Evolutionary conservation across 2,888 invertebrate genomes (phyloP), one percentile per base, ranked within the genome.

Genomic region (Polia nebulosa): DNA sequence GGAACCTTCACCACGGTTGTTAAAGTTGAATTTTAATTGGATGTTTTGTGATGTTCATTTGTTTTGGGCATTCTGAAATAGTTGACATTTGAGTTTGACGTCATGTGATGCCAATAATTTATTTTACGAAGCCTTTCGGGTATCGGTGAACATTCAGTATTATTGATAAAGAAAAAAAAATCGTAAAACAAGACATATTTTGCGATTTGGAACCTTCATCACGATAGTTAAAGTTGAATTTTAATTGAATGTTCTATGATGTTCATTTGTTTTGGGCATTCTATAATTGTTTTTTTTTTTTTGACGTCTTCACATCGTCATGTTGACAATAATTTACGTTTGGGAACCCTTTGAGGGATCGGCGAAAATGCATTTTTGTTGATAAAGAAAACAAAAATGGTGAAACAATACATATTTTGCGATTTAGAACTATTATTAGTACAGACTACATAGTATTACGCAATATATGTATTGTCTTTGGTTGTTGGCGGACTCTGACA

Each of bases 381-480:
- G 1, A 4, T 9, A 49, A 0, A 7, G 3, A 32, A 53, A n/a
- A n/a, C n/a, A n/a, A n/a, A 57, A 7, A 22, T 13, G 22, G n/a
- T 22, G 15, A 57, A 25, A 32, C 15, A 15, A 22, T 5, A 20
- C 11, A 5, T 34, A 7, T 6, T 36, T 36, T 22, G 20, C 27
- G 17, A 60, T 41, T 56, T 13, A 11, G 15, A 22, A 39, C n/a
- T 62, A 56, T 13, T n/a, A 25, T 56, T 41, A 27, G 27, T n/a
- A n/a, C n/a, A n/a, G n/a, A n/a, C n/a, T n/a, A n/a, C n/a, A n/a
- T n/a, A n/a, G n/a, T n/a, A n/a, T n/a, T n/a, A n/a, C n/a, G n/a
- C n/a, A n/a, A n/a, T n/a, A n/a, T n/a, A n/a, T n/a, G n/a, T n/a
- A n/a, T n/a, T n/a, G n/a, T n/a, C n/a, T n/a, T n/a, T n/a, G n/a